Base-by-base conservation (phyloP, 2,797 vertebrate genomes). In the Cryptoprocta ferox region DNA sequence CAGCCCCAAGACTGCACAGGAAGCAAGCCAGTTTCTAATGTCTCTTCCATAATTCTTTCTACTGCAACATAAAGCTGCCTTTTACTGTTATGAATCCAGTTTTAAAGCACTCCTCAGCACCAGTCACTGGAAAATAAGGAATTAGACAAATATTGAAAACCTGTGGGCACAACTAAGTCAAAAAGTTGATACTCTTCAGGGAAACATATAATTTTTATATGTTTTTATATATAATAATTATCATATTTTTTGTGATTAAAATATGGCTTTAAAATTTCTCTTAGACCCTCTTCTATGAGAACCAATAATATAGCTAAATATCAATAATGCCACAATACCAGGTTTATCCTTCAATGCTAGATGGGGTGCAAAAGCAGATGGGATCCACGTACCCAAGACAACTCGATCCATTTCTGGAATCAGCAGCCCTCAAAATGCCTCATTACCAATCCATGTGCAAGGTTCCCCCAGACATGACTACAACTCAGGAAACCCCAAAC, bases 401-500 rank as follows among this genome's bases (percentile, higher is more conserved):
- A 78, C 13, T 93, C 78, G 30, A 83, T 79, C 86, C 76, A 85
- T 92, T 92, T 92, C 13, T 18, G 16, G 11, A 91, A 73, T 94
- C 66, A 82, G 32, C 48, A 96, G 68, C 56, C n/a, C 53, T 93
- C 71, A 95, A 95, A 96, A 95, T 66, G 1, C 26, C 19, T 87
- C 65, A 37, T 93, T 85, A 82, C 66, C 42, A 87, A 84, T 30
- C n/a, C 68, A 87, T 76, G 65, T 81, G 7, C 83, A 81, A 93
- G 80, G 11, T 89, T 95, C n/a, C n/a, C 65, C 59, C 70, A 95
- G 66, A 78, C 59, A 79, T 91, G 70, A 65, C 71, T 88, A 59
- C 30, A 75, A 70, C 50, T 92, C 86, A 92, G 91, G 59, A 97
- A 97, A 96, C 59, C 89, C 30, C 45, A 93, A 97, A 79, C 39